These are phyloP conservation scores for Pedionomus torquatus DNA, from an alignment of 2,113 vertebrate genomes.

Conservation along the genomic window DNA sequence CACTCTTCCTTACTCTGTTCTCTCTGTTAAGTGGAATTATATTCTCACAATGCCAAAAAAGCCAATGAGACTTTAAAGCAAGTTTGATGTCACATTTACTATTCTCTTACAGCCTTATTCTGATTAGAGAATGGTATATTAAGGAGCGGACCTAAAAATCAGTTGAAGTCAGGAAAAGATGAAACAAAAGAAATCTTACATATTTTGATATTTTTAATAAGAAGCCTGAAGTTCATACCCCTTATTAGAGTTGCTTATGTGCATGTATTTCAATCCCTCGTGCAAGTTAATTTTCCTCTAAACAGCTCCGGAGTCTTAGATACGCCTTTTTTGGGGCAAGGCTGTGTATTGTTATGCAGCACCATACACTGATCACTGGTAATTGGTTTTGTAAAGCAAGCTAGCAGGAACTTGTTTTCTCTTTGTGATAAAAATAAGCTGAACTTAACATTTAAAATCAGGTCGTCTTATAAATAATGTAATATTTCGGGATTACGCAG, in stretches of 20 bases:
- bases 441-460: slow-evolving; percentile 60
- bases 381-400: slow-evolving; percentile 67
- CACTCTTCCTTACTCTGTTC: neutral
- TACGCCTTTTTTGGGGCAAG: slow-evolving; percentile 27
- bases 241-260: slow-evolving; percentile 30
- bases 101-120: neutral
- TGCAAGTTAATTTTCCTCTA: slow-evolving; percentile 35
- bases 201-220: neutral
- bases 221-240: neutral
- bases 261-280: neutral
- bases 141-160: neutral
- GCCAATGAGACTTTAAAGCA: neutral
- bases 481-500: slow-evolving; percentile 1
- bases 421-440: slow-evolving; percentile 69
- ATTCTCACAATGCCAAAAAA: neutral
- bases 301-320: neutral
- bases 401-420: slow-evolving; percentile 51
- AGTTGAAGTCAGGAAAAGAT: neutral
- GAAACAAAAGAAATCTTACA: neutral
- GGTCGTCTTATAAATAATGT: slow-evolving; percentile 64
- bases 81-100: neutral
- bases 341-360: slow-evolving; percentile 47
- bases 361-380: slow-evolving; percentile 46
- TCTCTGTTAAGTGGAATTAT: neutral
- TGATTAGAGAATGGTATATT: neutral